A percentile compares a stretch with the other conserved stretches of the same genome.
phyloP scores from a whole-genome alignment of 2,113 vertebrate species.

The Grallaria varia region DNA sequence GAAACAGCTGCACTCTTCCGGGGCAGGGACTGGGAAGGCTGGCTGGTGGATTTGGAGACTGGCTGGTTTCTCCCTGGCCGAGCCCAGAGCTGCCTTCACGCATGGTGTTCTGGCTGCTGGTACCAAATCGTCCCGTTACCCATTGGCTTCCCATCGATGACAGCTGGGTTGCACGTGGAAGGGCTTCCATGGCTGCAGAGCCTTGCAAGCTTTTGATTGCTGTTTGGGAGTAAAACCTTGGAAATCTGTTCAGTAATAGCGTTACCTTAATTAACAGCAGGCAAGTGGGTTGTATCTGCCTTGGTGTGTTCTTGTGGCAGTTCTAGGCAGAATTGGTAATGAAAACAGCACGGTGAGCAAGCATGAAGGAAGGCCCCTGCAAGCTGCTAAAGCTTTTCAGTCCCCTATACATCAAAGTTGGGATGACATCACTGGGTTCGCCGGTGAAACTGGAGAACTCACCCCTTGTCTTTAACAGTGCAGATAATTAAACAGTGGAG shows the following conservation, averaged over 20 bases:
- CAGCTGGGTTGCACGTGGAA: not conserved
- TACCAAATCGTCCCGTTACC: accelerated
- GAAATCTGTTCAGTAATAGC: not conserved
- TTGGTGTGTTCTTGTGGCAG: not conserved
- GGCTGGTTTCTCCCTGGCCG: not conserved
- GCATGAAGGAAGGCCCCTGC: not conserved
- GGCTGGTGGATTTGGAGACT: not conserved
- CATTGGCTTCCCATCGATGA: not conserved
- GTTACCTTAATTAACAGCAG: not conserved
- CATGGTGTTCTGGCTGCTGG: not conserved
- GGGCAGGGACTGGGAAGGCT: not conserved
- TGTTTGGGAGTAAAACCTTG: not conserved
- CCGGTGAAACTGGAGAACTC: constrained; percentile 17
- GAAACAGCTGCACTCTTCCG: not conserved
- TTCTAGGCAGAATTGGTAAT: not conserved
- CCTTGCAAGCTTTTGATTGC: constrained; percentile 24
- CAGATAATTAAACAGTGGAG: not conserved
- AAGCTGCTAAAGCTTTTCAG: not conserved
- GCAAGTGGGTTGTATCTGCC: not conserved
- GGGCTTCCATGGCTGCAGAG: not conserved
- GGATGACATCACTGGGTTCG: not conserved
- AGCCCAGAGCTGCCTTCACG: not conserved
- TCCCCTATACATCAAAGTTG: constrained; percentile 9
- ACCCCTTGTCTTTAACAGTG: not conserved
- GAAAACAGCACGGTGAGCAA: not conserved